Base-by-base conservation (phyloP, 2,888 invertebrate species). In the Taenaris catops region DNA sequence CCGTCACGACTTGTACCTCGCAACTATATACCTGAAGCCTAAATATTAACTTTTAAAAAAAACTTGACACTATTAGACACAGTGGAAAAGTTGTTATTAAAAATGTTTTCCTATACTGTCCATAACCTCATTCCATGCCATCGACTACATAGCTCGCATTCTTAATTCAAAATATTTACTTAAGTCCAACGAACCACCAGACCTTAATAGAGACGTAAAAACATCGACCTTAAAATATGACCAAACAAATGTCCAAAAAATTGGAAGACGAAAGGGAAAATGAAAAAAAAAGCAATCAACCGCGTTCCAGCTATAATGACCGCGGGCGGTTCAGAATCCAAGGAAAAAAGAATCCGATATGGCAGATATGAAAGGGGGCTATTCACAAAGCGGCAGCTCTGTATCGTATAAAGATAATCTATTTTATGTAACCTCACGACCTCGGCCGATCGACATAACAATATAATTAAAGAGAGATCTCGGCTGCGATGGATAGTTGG, bases 391-490 rank as follows among this genome's bases (percentile, higher is more conserved):
- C 76, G 70, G 75, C 73, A 74, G 73, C 74, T 58, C 52, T 57
- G 58, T 58, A 62, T 64, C 71, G 65, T 73, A 73, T 68, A 66
- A 54, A 80, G 84, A 84, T 84, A 81, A 84, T 84, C 83, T 84
- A 79, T 83, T 83, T 81, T 71, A 73, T 75, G 61, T 83, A 80
- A 86, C 84, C 86, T 74, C 83, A 72, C 84, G 86, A 86, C 84
- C 84, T 72, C 72, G 48, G 60, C 56, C 62, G 61, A 64, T 61
- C 67, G 67, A 58, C 66, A 72, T 79, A 78, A 86, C 84, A 81
- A 84, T 84, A 84, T 86, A 83, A 86, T 86, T 86, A 86, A 83
- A 84, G 76, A 70, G 75, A 78, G 76, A 76, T 78, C 72, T 63
- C 48, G 47, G 48, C 55, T 63, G 46, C 46, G 53, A 46, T 46